Conservation (phyloP, 2,888 invertebrate genomes). For the Malacosoma neustria region DNA sequence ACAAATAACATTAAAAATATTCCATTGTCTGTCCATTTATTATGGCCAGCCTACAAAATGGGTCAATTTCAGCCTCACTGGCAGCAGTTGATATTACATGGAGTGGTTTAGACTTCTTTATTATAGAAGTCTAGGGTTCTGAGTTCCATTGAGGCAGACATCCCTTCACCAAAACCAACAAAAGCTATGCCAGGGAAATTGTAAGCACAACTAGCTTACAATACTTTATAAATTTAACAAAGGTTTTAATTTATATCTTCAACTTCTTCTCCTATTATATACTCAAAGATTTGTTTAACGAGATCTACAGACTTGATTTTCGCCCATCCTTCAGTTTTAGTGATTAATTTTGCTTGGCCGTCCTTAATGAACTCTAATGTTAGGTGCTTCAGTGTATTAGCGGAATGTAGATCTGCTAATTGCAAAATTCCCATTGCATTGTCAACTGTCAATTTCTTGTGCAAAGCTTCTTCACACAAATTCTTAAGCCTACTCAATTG, state of each 20-base stretch:
- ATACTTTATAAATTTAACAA: too few species aligned
- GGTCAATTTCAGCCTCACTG: too few species aligned
- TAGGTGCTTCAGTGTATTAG: conserved; percentile 41
- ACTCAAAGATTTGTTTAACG: conserved; percentile 59
- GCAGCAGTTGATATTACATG: too few species aligned
- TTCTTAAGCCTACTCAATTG: conserved; percentile 53
- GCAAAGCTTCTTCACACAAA: conserved; percentile 57
- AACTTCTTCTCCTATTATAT: conserved; percentile 51
- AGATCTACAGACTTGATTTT: conserved; percentile 54
- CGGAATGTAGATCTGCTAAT: conserved; percentile 58
- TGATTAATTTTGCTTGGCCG: conserved; percentile 56
- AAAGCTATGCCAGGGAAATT: too few species aligned
- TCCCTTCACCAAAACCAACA: too few species aligned
- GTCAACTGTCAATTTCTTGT: conserved; percentile 56
- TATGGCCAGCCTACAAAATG: too few species aligned
- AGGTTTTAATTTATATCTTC: conserved; percentile 42
- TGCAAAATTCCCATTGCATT: conserved; percentile 62
- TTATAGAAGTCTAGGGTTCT: too few species aligned
- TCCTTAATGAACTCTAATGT: conserved; percentile 63
- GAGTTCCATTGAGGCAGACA: too few species aligned
- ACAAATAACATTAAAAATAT: too few species aligned
- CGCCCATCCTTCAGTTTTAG: conserved; percentile 58
- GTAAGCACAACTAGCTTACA: too few species aligned
- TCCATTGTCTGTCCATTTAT: too few species aligned
- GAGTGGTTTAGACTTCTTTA: too few species aligned